Conservation (phyloP, 2,888 invertebrate species). For the Hemaris fuciformis region DNA sequence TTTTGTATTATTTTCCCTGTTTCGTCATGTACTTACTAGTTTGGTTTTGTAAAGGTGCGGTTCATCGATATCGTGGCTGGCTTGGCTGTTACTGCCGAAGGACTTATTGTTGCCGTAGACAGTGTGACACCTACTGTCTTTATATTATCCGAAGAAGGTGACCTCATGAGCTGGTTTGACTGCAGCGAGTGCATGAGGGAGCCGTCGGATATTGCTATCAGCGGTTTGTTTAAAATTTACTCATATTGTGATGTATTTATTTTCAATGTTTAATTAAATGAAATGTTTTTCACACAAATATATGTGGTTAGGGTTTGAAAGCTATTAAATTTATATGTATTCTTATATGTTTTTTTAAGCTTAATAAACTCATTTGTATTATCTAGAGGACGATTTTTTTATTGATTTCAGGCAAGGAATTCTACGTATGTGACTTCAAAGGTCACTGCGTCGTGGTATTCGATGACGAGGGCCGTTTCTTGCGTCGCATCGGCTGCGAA, state of each 20-base stretch:
- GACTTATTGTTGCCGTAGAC: conserved; percentile 97
- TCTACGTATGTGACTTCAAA: conserved; percentile 98
- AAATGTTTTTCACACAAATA: too few species aligned
- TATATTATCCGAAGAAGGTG: conserved; percentile 95
- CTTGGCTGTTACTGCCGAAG: conserved; percentile 94
- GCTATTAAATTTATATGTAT: too few species aligned
- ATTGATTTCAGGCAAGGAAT: conserved; percentile 87
- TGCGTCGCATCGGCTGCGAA: conserved; percentile 96
- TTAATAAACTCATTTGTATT: too few species aligned
- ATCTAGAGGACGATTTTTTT: neutral
- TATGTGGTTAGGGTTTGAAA: too few species aligned
- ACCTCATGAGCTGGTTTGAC: conserved; percentile 97
- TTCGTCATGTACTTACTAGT: neutral
- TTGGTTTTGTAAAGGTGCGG: conserved; percentile 64
- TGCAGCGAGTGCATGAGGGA: conserved; percentile 99
- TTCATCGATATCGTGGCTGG: conserved; percentile 97
- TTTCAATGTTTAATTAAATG: neutral
- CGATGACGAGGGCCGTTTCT: conserved; percentile 94
- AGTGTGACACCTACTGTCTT: conserved; percentile 98
- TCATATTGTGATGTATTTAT: neutral
- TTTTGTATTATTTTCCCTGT: conserved; percentile 3
- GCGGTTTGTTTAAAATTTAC: conserved; percentile 80
- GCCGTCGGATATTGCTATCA: conserved; percentile 97
- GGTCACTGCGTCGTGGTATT: conserved; percentile 98
- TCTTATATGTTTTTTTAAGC: too few species aligned